These are phyloP conservation scores for Agriopis marginaria DNA, from an alignment of 2,888 invertebrate genomes.

Conservation along the genomic window DNA sequence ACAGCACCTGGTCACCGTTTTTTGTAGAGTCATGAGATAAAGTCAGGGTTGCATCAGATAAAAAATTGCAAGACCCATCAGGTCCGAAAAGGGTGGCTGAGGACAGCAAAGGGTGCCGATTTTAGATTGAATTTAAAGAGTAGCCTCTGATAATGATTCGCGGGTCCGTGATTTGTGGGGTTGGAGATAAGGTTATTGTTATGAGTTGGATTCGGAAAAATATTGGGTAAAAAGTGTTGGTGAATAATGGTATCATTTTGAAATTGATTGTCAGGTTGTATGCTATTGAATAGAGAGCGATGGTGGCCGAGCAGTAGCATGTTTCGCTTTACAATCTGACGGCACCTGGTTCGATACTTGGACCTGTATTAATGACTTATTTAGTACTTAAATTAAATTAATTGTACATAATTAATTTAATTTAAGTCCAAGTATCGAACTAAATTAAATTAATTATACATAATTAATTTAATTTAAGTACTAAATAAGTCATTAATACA, in stretches of 20 bases:
- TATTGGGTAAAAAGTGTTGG: constrained; percentile 14
- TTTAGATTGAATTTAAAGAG: constrained; percentile 71
- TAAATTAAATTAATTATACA: too few species aligned
- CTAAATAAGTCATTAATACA: too few species aligned
- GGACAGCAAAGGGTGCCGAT: constrained; percentile 49
- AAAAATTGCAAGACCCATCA: constrained; percentile 65
- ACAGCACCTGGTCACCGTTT: constrained; percentile 72
- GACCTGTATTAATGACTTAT: too few species aligned
- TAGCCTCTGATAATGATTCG: constrained; percentile 58
- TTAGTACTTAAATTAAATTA: too few species aligned
- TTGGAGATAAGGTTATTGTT: constrained; percentile 66
- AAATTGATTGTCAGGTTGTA: neutral
- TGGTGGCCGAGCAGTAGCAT: too few species aligned
- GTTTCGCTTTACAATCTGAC: too few species aligned
- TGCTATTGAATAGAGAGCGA: neutral
- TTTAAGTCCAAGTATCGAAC: too few species aligned
- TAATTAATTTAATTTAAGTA: too few species aligned
- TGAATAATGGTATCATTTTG: neutral
- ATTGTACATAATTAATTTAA: too few species aligned
- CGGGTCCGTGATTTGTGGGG: constrained; percentile 68
- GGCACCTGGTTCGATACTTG: too few species aligned
- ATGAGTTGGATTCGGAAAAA: constrained; percentile 47
- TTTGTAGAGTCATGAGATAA: constrained; percentile 74
- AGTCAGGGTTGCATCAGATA: constrained; percentile 64
- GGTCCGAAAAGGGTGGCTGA: constrained; percentile 62